Conservation (phyloP, 2,113 vertebrate species). For the Amphiprion percula region DNA sequence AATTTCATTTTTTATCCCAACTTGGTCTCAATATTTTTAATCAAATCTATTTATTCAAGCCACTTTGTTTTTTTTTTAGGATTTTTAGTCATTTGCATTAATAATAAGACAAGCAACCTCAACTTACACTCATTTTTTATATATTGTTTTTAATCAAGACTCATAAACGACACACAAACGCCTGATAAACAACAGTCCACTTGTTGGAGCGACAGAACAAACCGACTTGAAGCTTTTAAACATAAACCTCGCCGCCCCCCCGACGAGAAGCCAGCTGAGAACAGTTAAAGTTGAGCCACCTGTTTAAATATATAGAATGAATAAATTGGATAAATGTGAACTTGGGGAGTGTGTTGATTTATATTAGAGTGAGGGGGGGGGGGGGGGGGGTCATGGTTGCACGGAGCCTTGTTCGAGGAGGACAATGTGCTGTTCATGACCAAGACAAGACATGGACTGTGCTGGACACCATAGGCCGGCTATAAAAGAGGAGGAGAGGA, state of each 20-base stretch:
- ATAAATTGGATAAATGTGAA: slow-evolving; percentile 70
- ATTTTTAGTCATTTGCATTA: too few relatives aligned
- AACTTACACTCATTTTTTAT: too few relatives aligned
- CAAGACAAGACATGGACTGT: slow-evolving; percentile 76
- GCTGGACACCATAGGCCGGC: slow-evolving; percentile 55
- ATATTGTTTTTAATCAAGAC: too few relatives aligned
- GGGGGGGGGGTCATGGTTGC: slow-evolving; percentile 38
- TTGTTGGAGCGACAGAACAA: neutral
- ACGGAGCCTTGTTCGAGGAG: slow-evolving; percentile 53
- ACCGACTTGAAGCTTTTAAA: slow-evolving; percentile 23
- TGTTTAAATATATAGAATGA: slow-evolving; percentile 73
- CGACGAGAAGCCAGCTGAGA: slow-evolving; percentile 40
- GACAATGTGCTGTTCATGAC: slow-evolving; percentile 80
- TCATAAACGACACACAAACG: too few relatives aligned
- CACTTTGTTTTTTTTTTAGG: too few relatives aligned
- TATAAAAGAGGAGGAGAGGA: slow-evolving; percentile 58
- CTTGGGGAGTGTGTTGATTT: slow-evolving; percentile 68
- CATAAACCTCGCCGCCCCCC: neutral
- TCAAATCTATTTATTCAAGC: too few relatives aligned
- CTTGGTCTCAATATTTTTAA: too few relatives aligned
- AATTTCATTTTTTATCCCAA: too few relatives aligned
- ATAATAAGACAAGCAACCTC: neutral
- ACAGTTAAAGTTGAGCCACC: slow-evolving; percentile 57
- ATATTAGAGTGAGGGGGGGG: slow-evolving; percentile 47
- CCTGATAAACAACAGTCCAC: neutral